Conservation (phyloP, 2,888 invertebrate species). For the Drosophila putrida region DNA sequence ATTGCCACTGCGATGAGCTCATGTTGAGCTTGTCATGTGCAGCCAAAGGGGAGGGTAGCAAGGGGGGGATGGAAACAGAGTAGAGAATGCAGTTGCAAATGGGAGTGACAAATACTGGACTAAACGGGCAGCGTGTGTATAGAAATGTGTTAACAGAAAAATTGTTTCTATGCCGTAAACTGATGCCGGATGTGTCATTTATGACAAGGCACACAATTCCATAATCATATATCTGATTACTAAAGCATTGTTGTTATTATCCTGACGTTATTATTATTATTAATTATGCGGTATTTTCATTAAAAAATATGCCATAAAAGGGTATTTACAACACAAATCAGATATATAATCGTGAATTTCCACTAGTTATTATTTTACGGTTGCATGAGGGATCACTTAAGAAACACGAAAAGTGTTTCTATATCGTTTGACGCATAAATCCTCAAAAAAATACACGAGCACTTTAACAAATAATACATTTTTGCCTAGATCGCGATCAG, state of each 20-base stretch:
- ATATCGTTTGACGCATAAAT: no score
- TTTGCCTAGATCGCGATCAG: no score
- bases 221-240: slow-evolving; percentile 3
- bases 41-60: slow-evolving; percentile 5
- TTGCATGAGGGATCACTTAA: no score
- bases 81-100: slow-evolving; percentile 6
- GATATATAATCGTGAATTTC: no score
- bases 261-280: neutral
- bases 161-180: slow-evolving; percentile 19
- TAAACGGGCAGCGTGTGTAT: slow-evolving; percentile 14
- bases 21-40: slow-evolving; percentile 60
- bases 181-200: slow-evolving; percentile 5
- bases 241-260: neutral
- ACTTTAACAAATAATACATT: no score
- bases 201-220: slow-evolving; percentile 6
- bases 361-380: no score
- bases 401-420: no score
- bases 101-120: slow-evolving; percentile 15
- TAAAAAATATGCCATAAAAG: neutral
- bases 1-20: slow-evolving; percentile 60
- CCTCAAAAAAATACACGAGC: no score
- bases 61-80: neutral
- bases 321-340: no score
- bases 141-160: slow-evolving; percentile 18
- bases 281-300: neutral